These are phyloP conservation scores for Oligia latruncula DNA, from an alignment of 2,888 invertebrate species.

Conservation along the genomic window DNA sequence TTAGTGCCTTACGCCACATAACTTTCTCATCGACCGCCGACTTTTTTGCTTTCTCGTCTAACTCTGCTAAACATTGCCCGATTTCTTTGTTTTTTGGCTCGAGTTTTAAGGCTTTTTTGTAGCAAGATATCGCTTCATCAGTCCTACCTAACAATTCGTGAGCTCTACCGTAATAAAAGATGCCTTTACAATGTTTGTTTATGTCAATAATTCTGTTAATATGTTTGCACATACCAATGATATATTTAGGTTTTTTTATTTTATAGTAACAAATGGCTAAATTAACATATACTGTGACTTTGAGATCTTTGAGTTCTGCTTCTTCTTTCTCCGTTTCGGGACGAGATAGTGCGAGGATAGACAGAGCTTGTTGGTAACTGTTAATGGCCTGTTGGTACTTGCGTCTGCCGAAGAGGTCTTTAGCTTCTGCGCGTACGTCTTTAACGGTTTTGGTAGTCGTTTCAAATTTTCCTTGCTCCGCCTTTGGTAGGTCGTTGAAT, in stretches of 20 bases:
- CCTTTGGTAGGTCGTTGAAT: conserved; percentile 81
- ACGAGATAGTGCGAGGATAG: conserved; percentile 75
- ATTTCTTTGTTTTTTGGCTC: conserved; percentile 86
- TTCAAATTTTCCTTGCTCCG: conserved; percentile 81
- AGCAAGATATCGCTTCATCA: conserved; percentile 78
- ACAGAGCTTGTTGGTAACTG: conserved; percentile 81
- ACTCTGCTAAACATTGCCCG: conserved; percentile 74
- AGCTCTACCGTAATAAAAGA: conserved; percentile 83
- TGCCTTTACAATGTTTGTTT: conserved; percentile 81
- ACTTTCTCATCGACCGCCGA: conserved; percentile 73
- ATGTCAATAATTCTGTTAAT: conserved; percentile 78
- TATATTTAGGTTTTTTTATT: conserved; percentile 79
- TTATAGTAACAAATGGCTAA: conserved; percentile 84
- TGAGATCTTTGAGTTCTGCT: conserved; percentile 74
- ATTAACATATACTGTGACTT: conserved; percentile 79
- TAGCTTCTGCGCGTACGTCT: conserved; percentile 77
- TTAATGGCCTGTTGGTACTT: conserved; percentile 77
- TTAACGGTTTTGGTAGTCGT: conserved; percentile 79
- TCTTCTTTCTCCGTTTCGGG: conserved; percentile 73
- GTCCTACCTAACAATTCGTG: conserved; percentile 77
- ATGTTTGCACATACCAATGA: conserved; percentile 81
- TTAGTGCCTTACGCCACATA: conserved; percentile 83
- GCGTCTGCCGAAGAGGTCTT: conserved; percentile 74
- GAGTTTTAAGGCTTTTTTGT: conserved; percentile 82
- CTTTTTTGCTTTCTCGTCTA: conserved; percentile 75